Evolutionary conservation across 2,888 invertebrate species (phyloP).

Genomic region (Auanema sp.): DNA sequence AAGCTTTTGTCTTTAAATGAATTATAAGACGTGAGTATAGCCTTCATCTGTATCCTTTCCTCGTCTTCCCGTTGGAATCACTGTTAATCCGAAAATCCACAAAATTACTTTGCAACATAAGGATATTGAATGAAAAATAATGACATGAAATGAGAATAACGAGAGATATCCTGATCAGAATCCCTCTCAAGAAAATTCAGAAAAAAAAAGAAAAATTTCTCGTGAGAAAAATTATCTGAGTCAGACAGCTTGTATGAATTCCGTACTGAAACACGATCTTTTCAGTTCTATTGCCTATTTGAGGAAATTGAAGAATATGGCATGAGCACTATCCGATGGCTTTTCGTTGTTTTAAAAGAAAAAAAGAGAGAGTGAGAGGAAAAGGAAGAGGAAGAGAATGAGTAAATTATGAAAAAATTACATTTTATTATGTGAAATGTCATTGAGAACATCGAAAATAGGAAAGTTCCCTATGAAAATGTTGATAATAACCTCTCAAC

Average conservation of each 20-base stretch:
- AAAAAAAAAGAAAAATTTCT: not conserved
- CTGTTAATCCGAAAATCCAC: not conserved
- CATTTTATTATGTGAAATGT: not conserved
- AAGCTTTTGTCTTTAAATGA: conserved; percentile 13
- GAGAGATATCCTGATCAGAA: not conserved
- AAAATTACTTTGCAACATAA: not conserved
- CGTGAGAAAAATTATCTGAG: too few species aligned
- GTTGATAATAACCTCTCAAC: not conserved
- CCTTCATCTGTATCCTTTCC: conserved; percentile 11
- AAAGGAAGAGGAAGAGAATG: conserved; percentile 1
- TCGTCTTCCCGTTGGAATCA: not conserved
- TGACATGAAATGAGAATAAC: not conserved
- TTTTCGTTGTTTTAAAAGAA: not conserved
- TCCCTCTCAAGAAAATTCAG: not conserved
- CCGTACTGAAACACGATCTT: too few species aligned
- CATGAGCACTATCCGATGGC: too few species aligned
- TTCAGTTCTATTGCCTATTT: too few species aligned
- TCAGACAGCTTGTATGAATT: too few species aligned
- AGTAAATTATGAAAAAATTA: not conserved
- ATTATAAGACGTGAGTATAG: conserved; percentile 20
- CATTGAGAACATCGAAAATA: conserved; percentile 1
- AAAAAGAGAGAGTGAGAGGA: not conserved
- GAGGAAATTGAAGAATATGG: too few species aligned
- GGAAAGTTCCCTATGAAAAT: not conserved
- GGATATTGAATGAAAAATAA: not conserved